A percentile compares a stretch with the other conserved stretches of the same genome.
Conservation (phyloP, 2,113 vertebrate genomes). For the Chitala chitala region DNA sequence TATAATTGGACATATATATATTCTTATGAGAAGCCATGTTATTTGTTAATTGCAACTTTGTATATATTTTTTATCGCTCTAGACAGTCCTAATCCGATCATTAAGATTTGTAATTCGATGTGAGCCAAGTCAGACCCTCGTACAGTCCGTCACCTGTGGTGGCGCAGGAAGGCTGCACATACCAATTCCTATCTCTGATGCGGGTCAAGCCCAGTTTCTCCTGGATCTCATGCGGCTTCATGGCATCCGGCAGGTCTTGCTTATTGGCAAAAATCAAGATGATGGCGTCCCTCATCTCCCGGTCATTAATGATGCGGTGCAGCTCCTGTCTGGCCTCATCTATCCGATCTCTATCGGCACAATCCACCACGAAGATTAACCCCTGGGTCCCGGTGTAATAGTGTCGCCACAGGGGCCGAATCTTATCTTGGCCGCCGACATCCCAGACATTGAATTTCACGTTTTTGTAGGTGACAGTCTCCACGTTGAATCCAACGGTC, state of each 20-base stretch:
- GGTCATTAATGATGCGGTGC: slow-evolving; percentile 97
- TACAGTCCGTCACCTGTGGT: slow-evolving; percentile 97
- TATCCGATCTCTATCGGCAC: slow-evolving; percentile 96
- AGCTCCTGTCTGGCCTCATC: slow-evolving; percentile 97
- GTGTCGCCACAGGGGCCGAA: slow-evolving; percentile 95
- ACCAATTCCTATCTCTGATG: slow-evolving; percentile 99
- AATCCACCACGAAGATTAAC: slow-evolving; percentile 98
- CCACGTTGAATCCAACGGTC: slow-evolving; percentile 97
- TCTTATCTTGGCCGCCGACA: slow-evolving; percentile 97
- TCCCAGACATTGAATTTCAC: slow-evolving; percentile 99
- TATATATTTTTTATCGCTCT: slow-evolving; percentile 65
- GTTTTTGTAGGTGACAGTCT: slow-evolving; percentile 98
- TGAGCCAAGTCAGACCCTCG: slow-evolving; percentile 98
- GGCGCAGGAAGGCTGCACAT: slow-evolving; percentile 98
- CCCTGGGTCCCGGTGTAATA: slow-evolving; percentile 99
- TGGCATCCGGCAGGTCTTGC: slow-evolving; percentile 98
- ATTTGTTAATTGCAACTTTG: slow-evolving; percentile 71
- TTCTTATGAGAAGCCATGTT: slow-evolving; percentile 55
- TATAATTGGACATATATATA: slow-evolving; percentile 64
- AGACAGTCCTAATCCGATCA: slow-evolving; percentile 71
- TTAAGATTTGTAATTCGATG: slow-evolving; percentile 99
- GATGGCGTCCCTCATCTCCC: slow-evolving; percentile 99
- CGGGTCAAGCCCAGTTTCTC: slow-evolving; percentile 98
- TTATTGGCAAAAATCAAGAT: slow-evolving; percentile 99
- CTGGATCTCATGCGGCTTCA: slow-evolving; percentile 99